Evolutionary conservation across 1,140 invertebrate genomes (phyloP).

Genomic region (Saccostrea echinata): DNA sequence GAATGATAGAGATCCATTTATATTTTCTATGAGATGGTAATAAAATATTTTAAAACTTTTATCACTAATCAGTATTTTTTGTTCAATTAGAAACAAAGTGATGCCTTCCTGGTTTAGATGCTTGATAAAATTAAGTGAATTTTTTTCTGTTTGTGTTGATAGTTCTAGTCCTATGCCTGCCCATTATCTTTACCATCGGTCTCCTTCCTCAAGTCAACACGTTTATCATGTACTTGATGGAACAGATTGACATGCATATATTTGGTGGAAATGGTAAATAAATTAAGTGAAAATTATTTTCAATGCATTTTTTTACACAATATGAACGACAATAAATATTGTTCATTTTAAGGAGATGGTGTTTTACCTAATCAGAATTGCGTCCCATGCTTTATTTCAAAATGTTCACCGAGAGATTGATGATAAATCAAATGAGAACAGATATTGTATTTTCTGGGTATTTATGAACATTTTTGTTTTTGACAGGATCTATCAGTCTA

Average conservation of each 20-base stretch:
- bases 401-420: no score
- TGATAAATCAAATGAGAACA: no score
- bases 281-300: not conserved
- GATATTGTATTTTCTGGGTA: no score
- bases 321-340: not conserved
- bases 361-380: not conserved
- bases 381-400: no score
- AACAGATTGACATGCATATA: constrained; percentile 97
- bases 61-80: no score
- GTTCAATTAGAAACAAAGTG: no score
- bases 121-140: not conserved
- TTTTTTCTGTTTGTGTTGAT: constrained; percentile 21
- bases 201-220: constrained; percentile 98
- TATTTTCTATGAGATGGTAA: no score
- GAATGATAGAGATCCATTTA: no score
- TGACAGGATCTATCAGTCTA: constrained; percentile 90
- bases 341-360: not conserved
- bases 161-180: constrained; percentile 93
- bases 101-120: no score
- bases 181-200: constrained; percentile 95
- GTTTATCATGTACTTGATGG: constrained; percentile 95
- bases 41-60: no score
- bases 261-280: constrained; percentile 93
- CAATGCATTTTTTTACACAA: not conserved
- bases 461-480: constrained; percentile 41